Evolutionary conservation across 2,888 invertebrate genomes (phyloP).

Genomic region (Drosophila austrosaltans): DNA sequence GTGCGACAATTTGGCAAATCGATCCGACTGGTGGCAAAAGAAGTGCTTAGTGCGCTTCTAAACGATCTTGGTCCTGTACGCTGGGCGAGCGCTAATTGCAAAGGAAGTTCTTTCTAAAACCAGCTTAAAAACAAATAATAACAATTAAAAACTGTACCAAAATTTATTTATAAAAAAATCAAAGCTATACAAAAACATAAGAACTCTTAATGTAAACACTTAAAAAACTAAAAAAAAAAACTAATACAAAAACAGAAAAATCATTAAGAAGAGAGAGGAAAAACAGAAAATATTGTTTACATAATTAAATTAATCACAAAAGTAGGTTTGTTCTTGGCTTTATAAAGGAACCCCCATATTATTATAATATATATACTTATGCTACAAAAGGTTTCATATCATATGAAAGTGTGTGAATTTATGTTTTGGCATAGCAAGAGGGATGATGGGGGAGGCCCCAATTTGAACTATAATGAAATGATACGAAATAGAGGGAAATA

Average conservation of each 20-base stretch:
- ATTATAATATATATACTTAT: not conserved
- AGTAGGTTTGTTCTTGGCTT: constrained; percentile 36
- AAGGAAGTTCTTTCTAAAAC: not conserved
- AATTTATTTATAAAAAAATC: constrained; percentile 39
- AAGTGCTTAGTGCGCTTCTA: constrained; percentile 99
- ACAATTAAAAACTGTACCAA: constrained; percentile 25
- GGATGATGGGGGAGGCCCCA: not conserved
- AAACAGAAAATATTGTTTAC: constrained; percentile 30
- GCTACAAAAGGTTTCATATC: not conserved
- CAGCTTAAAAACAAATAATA: not conserved
- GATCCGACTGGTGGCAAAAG: constrained; percentile 98
- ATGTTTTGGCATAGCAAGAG: constrained; percentile 34
- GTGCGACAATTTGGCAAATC: constrained; percentile 97
- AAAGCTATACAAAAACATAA: constrained; percentile 21
- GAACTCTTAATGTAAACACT: constrained; percentile 23
- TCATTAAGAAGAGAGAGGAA: constrained; percentile 23
- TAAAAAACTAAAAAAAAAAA: constrained; percentile 16
- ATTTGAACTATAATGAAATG: not conserved
- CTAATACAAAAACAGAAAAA: constrained; percentile 27
- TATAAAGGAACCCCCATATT: constrained; percentile 11
- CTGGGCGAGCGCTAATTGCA: constrained; percentile 84
- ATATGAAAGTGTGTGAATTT: not conserved
- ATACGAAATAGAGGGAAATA: not conserved
- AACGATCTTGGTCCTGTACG: constrained; percentile 94
- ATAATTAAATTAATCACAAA: constrained; percentile 50